These are phyloP conservation scores for Oncorhynchus tshawytscha DNA, from an alignment of 2,113 vertebrate genomes.

Conservation along the genomic window DNA sequence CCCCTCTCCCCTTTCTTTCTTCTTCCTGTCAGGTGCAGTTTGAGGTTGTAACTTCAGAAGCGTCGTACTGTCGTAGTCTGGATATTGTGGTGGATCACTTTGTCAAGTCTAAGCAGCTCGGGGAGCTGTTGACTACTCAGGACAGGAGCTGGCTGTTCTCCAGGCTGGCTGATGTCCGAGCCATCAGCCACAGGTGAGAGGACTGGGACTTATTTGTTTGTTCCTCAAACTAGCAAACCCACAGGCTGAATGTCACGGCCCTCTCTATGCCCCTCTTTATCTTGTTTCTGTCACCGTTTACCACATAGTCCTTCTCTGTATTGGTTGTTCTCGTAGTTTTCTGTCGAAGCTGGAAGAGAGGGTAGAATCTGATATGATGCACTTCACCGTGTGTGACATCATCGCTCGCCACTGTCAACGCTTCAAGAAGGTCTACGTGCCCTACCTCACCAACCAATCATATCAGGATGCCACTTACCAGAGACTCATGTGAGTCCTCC, in stretches of 20 bases:
- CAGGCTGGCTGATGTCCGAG: conserved; percentile 83
- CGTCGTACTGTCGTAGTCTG: conserved; percentile 90
- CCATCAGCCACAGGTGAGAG: conserved; percentile 85
- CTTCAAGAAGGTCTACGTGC: conserved; percentile 88
- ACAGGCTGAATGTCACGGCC: too few species aligned
- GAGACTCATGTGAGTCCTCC: conserved; percentile 81
- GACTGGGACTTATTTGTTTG: neutral
- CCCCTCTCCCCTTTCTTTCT: too few species aligned
- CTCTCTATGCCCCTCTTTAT: neutral
- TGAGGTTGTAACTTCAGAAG: conserved; percentile 92
- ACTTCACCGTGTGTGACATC: conserved; percentile 89
- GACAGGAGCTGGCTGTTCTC: conserved; percentile 98
- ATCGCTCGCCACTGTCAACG: conserved; percentile 80
- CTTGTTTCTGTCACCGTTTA: neutral
- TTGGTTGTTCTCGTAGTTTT: conserved; percentile 73
- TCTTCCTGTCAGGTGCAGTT: conserved; percentile 83
- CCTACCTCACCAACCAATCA: conserved; percentile 96
- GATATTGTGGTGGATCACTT: conserved; percentile 93
- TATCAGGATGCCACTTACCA: conserved; percentile 95
- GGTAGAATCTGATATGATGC: conserved; percentile 84
- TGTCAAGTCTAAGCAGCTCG: conserved; percentile 80
- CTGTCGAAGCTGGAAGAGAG: conserved; percentile 90
- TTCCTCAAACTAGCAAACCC: too few species aligned
- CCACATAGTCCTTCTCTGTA: neutral
- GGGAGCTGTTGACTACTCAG: conserved; percentile 78